Percentiles rank a stretch among this genome's conserved stretches.
These are phyloP conservation scores for Amiota communis DNA, from an alignment of 2,888 invertebrate genomes.

Conservation along the genomic window DNA sequence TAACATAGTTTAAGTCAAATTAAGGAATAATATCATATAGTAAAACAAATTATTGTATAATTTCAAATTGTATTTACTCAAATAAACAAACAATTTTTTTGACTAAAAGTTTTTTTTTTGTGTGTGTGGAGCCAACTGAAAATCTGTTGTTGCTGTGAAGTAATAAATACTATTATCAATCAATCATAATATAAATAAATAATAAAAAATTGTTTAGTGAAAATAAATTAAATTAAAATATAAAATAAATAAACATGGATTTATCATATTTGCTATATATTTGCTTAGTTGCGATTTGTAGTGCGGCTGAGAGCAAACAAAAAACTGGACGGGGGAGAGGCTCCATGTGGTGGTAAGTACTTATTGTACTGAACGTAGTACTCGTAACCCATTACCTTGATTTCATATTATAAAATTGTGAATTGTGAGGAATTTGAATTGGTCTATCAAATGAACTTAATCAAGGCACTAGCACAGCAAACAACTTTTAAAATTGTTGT, in stretches of 20 bases:
- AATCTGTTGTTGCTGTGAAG: too few relatives aligned
- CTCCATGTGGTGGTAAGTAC: constrained; percentile 92
- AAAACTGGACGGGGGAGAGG: constrained; percentile 86
- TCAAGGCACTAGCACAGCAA: too few relatives aligned
- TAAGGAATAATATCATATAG: too few relatives aligned
- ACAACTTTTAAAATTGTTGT: too few relatives aligned
- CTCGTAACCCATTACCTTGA: too few relatives aligned
- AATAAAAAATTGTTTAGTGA: constrained; percentile 26
- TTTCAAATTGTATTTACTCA: constrained; percentile 30
- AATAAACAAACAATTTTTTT: constrained; percentile 8
- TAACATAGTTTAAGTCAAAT: constrained; percentile 27
- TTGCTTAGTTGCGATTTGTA: constrained; percentile 67
- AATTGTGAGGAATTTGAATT: too few relatives aligned
- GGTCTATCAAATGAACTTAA: too few relatives aligned
- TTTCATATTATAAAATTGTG: too few relatives aligned
- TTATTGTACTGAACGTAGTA: not conserved
- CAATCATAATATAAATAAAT: constrained; percentile 34
- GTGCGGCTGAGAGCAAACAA: constrained; percentile 70
- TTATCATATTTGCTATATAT: constrained; percentile 66
- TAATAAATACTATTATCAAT: too few relatives aligned
- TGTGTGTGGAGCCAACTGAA: too few relatives aligned
- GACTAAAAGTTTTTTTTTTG: too few relatives aligned
- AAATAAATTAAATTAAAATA: constrained; percentile 35
- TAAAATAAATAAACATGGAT: constrained; percentile 64
- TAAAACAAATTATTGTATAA: constrained; percentile 16